Conservation (phyloP, 2,113 vertebrate genomes). For the Oryzias melastigma region DNA sequence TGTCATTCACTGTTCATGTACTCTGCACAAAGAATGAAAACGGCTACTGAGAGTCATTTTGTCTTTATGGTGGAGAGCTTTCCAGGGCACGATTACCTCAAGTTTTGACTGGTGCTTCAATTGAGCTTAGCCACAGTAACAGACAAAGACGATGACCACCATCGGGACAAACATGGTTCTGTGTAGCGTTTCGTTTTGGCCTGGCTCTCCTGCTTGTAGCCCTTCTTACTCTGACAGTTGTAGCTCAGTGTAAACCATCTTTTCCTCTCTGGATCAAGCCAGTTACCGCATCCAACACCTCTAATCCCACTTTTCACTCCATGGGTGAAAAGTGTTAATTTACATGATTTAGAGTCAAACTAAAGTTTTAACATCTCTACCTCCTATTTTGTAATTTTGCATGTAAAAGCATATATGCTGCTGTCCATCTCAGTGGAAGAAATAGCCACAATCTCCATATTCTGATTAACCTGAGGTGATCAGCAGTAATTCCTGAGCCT, state of each 20-base stretch:
- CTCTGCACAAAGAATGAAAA: constrained; percentile 66
- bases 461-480: constrained; percentile 70
- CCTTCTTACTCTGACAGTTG: constrained; percentile 62
- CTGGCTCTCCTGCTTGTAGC: constrained; percentile 69
- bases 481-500: constrained; percentile 63
- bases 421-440: constrained; percentile 52
- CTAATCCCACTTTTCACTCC: constrained; percentile 3
- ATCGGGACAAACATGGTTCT: constrained; percentile 64
- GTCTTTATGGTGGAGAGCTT: constrained; percentile 60
- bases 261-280: constrained; percentile 33
- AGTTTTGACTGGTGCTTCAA: constrained; percentile 15
- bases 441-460: constrained; percentile 63
- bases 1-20: constrained; percentile 68
- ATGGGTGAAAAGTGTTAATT: constrained; percentile 14
- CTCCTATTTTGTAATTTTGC: too few relatives aligned
- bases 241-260: constrained; percentile 65
- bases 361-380: too few relatives aligned
- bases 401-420: constrained; percentile 36
- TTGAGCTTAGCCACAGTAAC: constrained; percentile 9
- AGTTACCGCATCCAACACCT: constrained; percentile 19
- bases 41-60: constrained; percentile 65
- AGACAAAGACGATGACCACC: constrained; percentile 45
- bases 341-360: too few relatives aligned
- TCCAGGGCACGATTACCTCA: constrained; percentile 14
- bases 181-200: constrained; percentile 65